Conservation (phyloP, 2,888 invertebrate genomes). For the Morpho deidamia region DNA sequence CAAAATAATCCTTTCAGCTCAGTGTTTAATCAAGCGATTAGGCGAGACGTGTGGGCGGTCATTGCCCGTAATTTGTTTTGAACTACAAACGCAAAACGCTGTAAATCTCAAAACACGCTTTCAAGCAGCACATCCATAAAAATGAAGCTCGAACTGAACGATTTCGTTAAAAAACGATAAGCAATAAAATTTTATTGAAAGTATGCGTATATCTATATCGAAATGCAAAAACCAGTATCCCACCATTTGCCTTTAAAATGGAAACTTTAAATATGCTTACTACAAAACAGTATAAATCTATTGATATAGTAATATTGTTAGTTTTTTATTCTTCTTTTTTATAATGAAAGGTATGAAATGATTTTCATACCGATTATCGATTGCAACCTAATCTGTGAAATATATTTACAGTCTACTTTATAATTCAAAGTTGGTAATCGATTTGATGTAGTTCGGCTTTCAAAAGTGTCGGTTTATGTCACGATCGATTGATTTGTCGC, state of each 20-base stretch:
- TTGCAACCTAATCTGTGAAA: conserved; percentile 35
- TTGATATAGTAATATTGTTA: neutral
- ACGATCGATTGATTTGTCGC: neutral
- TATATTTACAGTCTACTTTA: conserved; percentile 35
- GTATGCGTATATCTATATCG: neutral
- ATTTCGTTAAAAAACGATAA: neutral
- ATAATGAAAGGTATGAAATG: no score
- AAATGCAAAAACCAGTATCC: no score
- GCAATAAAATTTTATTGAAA: neutral
- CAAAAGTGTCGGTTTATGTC: conserved; percentile 9
- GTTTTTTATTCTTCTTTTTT: no score
- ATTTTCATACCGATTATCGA: conserved; percentile 4
- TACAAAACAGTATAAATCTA: no score
- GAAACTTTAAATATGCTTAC: no score
- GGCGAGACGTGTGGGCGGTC: conserved; percentile 38
- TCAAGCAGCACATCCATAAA: conserved; percentile 1
- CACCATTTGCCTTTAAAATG: no score
- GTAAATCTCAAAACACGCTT: conserved; percentile 17
- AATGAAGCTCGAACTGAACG: neutral
- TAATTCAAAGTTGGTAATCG: conserved; percentile 52
- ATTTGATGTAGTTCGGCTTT: conserved; percentile 43
- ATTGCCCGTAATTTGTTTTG: conserved; percentile 39
- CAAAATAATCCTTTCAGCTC: conserved; percentile 38
- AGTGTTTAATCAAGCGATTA: conserved; percentile 48
- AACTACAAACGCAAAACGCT: conserved; percentile 27